phyloP scores from a whole-genome alignment of 2,888 invertebrate species.

The Lumbricus terrestris region DNA sequence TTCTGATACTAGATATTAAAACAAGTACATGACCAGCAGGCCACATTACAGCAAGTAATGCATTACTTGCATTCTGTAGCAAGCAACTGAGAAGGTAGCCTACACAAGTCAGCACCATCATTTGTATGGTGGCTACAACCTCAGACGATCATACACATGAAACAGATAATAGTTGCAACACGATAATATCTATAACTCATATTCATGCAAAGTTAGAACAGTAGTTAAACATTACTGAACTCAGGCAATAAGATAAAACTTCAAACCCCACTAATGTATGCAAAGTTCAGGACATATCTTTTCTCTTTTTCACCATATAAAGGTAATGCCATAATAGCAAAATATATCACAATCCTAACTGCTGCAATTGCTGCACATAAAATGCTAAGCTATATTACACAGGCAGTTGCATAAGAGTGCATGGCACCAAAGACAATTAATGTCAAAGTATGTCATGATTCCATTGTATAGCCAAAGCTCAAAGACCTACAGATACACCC shows the following conservation, averaged over 20 bases:
- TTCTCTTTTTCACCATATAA: not conserved
- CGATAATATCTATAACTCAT: not conserved
- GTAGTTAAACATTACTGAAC: not conserved
- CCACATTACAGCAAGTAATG: too few species aligned
- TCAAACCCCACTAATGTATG: not conserved
- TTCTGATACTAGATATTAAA: not conserved
- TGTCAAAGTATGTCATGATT: not conserved
- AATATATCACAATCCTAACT: not conserved
- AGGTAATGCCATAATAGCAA: not conserved
- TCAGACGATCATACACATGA: not conserved
- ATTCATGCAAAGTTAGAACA: not conserved
- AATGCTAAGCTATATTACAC: not conserved
- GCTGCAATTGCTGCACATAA: not conserved
- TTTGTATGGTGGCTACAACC: not conserved
- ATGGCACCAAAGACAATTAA: not conserved
- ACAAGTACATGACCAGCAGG: too few species aligned
- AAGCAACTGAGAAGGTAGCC: too few species aligned
- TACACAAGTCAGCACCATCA: not conserved
- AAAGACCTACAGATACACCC: conserved; percentile 57
- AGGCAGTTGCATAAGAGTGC: not conserved
- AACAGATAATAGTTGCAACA: not conserved
- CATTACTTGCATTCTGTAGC: too few species aligned
- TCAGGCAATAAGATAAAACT: not conserved
- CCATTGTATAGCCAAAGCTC: not conserved
- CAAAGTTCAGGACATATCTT: not conserved